phyloP scores from a whole-genome alignment of 2,888 invertebrate species.

The Drosophila yooni region DNA sequence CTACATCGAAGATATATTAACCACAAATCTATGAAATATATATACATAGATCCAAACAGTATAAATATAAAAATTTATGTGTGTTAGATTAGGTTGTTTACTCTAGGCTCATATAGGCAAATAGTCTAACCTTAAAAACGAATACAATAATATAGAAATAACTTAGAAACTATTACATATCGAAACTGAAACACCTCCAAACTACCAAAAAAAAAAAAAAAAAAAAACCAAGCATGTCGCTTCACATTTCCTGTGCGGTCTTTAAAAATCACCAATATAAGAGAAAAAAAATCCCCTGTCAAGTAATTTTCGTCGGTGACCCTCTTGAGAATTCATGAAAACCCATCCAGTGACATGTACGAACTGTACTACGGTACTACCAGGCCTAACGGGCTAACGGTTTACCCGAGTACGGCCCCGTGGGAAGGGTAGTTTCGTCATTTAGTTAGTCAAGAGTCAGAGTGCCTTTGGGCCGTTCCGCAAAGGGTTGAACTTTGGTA shows the following conservation, averaged over 20 bases:
- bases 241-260: not conserved
- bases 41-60: not conserved
- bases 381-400: conserved; percentile 1
- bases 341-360: conserved; percentile 13
- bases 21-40: not conserved
- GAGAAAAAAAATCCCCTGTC: not conserved
- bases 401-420: not conserved
- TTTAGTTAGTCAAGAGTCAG: not conserved
- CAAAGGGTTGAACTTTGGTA: conserved; percentile 63
- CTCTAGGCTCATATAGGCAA: not conserved
- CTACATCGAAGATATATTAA: not conserved
- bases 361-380: conserved; percentile 39
- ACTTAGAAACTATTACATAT: too few relatives aligned
- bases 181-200: not conserved
- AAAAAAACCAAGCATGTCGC: not conserved
- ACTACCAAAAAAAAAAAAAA: not conserved
- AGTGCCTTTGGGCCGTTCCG: conserved; percentile 4
- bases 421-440: conserved; percentile 31
- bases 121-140: not conserved
- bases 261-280: not conserved
- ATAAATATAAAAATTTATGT: not conserved
- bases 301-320: conserved; percentile 10
- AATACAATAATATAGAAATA: not conserved
- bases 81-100: not conserved
- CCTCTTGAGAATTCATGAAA: conserved; percentile 39